Evolutionary conservation across 2,797 vertebrate species (phyloP).

Genomic region (Triplophysa yarkandensis): DNA sequence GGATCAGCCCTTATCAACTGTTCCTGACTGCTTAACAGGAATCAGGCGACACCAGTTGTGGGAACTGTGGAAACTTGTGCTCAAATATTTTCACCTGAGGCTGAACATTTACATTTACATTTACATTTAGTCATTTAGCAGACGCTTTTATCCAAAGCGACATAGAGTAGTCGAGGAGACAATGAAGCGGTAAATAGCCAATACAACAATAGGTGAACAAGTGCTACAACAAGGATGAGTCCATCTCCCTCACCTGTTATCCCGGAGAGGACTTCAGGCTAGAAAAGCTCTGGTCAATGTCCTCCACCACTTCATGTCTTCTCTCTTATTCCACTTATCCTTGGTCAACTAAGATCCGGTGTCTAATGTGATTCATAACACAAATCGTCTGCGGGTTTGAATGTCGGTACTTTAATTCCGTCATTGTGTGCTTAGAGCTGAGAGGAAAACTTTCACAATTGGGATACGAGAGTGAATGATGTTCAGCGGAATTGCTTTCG

Average conservation of each 20-base stretch:
- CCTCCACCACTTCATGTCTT: background rate
- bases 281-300: conserved; percentile 31
- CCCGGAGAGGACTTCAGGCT: background rate
- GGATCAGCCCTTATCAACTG: background rate
- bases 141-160: no score
- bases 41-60: conserved; percentile 9
- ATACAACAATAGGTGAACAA: no score
- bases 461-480: conserved; percentile 7
- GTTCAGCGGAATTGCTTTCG: conserved; percentile 1
- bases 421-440: conserved; percentile 23
- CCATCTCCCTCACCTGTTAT: background rate
- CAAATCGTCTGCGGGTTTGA: conserved; percentile 15
- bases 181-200: no score
- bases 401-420: conserved; percentile 32
- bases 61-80: background rate
- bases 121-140: no score
- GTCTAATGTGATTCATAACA: conserved; percentile 35
- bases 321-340: conserved; percentile 8
- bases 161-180: no score
- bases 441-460: conserved; percentile 6
- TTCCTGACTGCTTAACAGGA: conserved; percentile 12
- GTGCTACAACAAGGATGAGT: no score
- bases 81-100: conserved; percentile 7
- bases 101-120: no score
- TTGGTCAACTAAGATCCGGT: conserved; percentile 8